Percentiles rank a stretch among this genome's conserved stretches.
Evolutionary conservation across 1,140 invertebrate genomes (phyloP).

Genomic region (Camponotus vicinus): DNA sequence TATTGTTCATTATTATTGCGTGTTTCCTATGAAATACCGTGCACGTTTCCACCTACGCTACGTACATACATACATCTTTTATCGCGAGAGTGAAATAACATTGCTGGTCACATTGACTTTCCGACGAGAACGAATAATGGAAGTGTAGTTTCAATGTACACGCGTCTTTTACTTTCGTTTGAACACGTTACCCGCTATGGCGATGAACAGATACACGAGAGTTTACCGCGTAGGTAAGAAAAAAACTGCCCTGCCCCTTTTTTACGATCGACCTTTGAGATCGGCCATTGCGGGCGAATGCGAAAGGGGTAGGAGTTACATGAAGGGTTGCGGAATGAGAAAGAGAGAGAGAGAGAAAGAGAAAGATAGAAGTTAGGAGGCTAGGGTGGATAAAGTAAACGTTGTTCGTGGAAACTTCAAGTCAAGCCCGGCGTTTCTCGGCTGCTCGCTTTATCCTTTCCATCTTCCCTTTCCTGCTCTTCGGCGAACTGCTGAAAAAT

Average conservation of each 20-base stretch:
- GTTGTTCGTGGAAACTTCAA: slow-evolving; percentile 60
- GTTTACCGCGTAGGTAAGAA: slow-evolving; percentile 8
- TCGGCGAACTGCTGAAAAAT: slow-evolving; percentile 60
- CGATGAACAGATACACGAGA: slow-evolving; percentile 48
- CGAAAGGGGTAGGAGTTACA: neutral
- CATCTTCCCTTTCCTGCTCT: slow-evolving; percentile 48
- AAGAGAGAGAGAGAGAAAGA: neutral
- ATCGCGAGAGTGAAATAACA: neutral
- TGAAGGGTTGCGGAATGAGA: neutral
- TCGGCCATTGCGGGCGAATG: slow-evolving; percentile 44
- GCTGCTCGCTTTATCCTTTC: slow-evolving; percentile 62
- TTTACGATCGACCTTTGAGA: slow-evolving; percentile 60
- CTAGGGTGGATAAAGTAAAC: slow-evolving; percentile 57
- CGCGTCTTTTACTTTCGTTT: slow-evolving; percentile 35
- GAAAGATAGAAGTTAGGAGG: slow-evolving; percentile 12
- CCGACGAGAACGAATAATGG: slow-evolving; percentile 4
- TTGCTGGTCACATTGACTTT: slow-evolving; percentile 19
- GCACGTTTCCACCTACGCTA: neutral
- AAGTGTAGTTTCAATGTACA: slow-evolving; percentile 17
- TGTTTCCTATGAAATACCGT: neutral
- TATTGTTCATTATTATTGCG: neutral
- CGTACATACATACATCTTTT: neutral
- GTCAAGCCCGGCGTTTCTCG: slow-evolving; percentile 55
- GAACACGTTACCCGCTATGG: slow-evolving; percentile 10
- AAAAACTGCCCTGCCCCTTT: slow-evolving; percentile 8